Base-by-base conservation (phyloP, 2,113 vertebrate species). In the Engystomops pustulosus region DNA sequence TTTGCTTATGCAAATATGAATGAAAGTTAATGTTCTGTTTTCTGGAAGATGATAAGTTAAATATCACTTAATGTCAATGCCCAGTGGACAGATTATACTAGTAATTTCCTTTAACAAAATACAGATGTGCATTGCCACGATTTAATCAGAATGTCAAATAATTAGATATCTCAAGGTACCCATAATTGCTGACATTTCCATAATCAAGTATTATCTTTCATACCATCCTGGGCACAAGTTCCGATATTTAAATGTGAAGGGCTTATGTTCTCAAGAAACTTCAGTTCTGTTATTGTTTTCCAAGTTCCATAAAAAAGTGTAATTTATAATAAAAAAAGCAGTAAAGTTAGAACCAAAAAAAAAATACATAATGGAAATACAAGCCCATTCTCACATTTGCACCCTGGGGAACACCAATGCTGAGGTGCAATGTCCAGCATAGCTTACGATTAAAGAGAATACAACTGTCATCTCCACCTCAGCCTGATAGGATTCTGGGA, bases 171-270 rank as follows among this genome's bases (percentile, higher is more conserved):
- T 62, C 25, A 30, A 30, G 58, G 58, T 62, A 30, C 25, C 27
- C 12, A 15, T 62, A 62, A 62, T 62, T 62, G 58, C 58, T 30
- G 27, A 62, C 25, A 62, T 62, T 62, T 62, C n/a, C 25, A 62
- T 27, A 62, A 62, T 15, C 27, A 15, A 30, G 27, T 30, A 60
- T 30, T 62, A 11, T 62, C 58, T 30, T 25, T 15, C 25, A 30
- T 15, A 15, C 12, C 25, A 62, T 15, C 27, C 27, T 62, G 25
- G 58, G n/a, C 25, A 30, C 58, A 62, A 27, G 30, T 27, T 27
- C 58, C 25, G 30, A 30, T 6, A 62, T 62, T 27, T 30, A 27
- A 62, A 62, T 62, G 11, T 10, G 23, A 62, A 15, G 58, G 25
- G 6, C 3, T 1, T 5, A 27, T 6, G 58, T 30, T 14, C 58